Base-by-base conservation (phyloP, 1,140 invertebrate species). In the Caenorhabditis remanei region DNA sequence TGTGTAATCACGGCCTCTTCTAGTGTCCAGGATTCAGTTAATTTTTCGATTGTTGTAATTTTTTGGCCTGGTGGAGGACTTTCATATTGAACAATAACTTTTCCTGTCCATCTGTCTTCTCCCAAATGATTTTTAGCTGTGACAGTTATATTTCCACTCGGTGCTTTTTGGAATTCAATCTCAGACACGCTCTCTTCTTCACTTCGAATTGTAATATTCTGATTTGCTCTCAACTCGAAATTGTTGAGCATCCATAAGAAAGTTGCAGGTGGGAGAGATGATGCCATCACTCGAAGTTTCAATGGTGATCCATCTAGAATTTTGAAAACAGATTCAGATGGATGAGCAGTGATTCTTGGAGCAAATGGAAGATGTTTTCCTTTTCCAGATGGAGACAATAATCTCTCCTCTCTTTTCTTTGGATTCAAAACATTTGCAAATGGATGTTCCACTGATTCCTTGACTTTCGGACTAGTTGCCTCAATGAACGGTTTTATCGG, bases 171-270 rank as follows among this genome's bases (percentile, higher is more conserved):
- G 56, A 92, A 87, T 40, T 43, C 61, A 41, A 89, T 71, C 83
- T 86, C 71, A 16, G 90, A 90, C 19, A 56, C 21, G 48, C 92
- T 92, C 16, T 87, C 84, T 16, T 58, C 87, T 16, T 83, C 55
- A 41, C 67, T 87, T 55, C 88, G 75, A 50, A 92, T 92, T 48
- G 86, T 82, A 13, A 91, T 83, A 21, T 88, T 85, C 82, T 90
- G 85, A 55, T 87, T 89, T 2, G 19, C 21, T 61, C 90, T 90
- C 19, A 92, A 56, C 85, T 92, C 91, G 65, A 92, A 92, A 61
- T 92, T 92, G 79, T 92, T 92, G 24, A 90, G 63, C 48, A 86
- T 55, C 91, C 91, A 92, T 55, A 86, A 58, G 53, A 92, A 92
- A 21, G 85, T 56, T 13, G 91, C 91, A 67, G 56, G 90, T 16